Conservation (phyloP, 2,113 vertebrate genomes). For the Caloenas nicobarica region DNA sequence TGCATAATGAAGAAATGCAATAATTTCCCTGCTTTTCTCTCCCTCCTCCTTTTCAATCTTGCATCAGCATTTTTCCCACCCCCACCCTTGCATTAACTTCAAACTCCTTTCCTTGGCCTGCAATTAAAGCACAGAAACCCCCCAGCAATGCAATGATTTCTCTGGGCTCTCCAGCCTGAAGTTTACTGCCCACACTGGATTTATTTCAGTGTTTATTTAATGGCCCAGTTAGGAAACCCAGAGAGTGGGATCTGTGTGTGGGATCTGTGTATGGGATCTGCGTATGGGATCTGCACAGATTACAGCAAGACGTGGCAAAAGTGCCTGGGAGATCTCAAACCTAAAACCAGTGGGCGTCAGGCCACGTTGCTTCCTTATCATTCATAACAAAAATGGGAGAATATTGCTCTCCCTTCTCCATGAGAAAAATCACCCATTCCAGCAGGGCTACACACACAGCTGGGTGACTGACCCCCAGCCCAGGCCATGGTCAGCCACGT, state of each 20-base stretch:
- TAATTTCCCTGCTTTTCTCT: neutral
- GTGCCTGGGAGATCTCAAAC: neutral
- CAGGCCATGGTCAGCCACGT: accelerated
- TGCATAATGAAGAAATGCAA: neutral
- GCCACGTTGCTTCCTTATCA: accelerated
- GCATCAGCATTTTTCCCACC: neutral
- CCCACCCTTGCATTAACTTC: neutral
- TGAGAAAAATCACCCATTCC: neutral
- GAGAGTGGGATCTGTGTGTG: neutral
- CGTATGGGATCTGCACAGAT: accelerated
- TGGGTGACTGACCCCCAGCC: neutral
- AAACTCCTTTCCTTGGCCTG: neutral
- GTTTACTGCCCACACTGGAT: slow-evolving; percentile 11
- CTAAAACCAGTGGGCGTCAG: accelerated
- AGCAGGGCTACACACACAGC: neutral
- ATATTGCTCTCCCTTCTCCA: neutral
- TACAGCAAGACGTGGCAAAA: neutral
- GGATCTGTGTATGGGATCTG: neutral
- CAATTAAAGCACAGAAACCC: neutral
- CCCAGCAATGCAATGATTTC: neutral
- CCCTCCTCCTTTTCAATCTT: neutral
- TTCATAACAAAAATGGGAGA: neutral
- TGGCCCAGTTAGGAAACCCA: neutral
- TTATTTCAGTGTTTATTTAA: neutral
- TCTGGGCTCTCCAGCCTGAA: neutral